Evolutionary conservation across 2,888 invertebrate species (phyloP).

Genomic region (Microchrysa polita): DNA sequence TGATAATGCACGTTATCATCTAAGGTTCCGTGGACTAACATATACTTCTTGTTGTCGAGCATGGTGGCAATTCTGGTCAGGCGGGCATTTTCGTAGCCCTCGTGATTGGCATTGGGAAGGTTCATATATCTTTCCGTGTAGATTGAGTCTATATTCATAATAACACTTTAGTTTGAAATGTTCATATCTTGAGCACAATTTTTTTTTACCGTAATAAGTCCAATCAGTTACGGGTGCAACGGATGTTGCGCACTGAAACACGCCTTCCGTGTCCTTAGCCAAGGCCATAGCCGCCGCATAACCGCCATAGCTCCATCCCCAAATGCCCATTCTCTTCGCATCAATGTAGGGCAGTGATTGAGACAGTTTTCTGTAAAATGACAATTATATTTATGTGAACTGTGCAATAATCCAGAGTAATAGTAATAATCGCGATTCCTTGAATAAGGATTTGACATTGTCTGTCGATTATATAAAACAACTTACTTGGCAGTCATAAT

Average conservation of each 20-base stretch:
- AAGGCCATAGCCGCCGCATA: conserved; percentile 90
- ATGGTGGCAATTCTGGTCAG: conserved; percentile 75
- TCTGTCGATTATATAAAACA: not conserved
- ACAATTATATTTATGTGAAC: not conserved
- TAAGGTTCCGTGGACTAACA: conserved; percentile 93
- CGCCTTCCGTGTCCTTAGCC: conserved; percentile 75
- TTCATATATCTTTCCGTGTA: conserved; percentile 99
- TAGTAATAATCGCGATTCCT: too few relatives aligned
- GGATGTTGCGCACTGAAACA: conserved; percentile 93
- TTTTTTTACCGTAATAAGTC: conserved; percentile 85
- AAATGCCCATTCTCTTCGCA: conserved; percentile 84
- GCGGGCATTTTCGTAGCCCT: conserved; percentile 80
- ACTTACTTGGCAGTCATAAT: conserved; percentile 76
- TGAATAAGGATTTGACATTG: too few relatives aligned
- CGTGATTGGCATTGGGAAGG: conserved; percentile 77
- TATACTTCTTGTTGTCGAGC: conserved; percentile 78
- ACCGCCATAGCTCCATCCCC: conserved; percentile 99
- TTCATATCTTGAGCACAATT: not conserved
- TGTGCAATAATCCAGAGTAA: too few relatives aligned
- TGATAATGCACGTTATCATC: conserved; percentile 98
- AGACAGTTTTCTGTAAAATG: conserved; percentile 64
- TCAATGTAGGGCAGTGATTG: conserved; percentile 78
- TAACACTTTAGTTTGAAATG: not conserved
- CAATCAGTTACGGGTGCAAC: conserved; percentile 98
- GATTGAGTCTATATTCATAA: conserved; percentile 79